Evolutionary conservation across 2,888 invertebrate genomes (phyloP), one percentile per base, ranked within the genome.

Genomic region (Nomada ferruginata): DNA sequence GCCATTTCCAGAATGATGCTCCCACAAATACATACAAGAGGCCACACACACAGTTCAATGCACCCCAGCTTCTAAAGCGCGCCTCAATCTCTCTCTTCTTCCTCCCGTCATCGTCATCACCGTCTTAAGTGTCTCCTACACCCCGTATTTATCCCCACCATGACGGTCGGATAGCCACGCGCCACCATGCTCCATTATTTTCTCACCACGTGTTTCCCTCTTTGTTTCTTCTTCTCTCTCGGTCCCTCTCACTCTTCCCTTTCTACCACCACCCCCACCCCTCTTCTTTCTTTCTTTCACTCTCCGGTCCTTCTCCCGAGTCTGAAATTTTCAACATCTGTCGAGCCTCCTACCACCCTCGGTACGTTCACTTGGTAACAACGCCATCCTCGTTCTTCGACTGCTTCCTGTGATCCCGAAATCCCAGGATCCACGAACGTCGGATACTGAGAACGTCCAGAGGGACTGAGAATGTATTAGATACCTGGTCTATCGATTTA

Each of bases 321-420:
- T 80, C 86, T 85, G 87, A 91, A 91, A 91, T 91, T 90, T 91
- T 85, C 91, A 90, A 91, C 92, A 92, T 92, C 92, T 91, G 90
- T 91, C 90, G 89, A 77, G 87, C 86, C 88, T 90, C 89, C 89
- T 89, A 88, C 89, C 89, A 87, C 89, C 89, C 87, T 89, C 87
- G 83, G 86, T 87, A 87, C 88, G 87, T 90, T 91, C 91, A 89
- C 91, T 91, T 91, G 91, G 91, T 91, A 92, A 92, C 92, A 92
- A 89, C 91, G 85, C 85, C 89, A 83, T 83, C 87, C 79, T 78
- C 65, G 75, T 77, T 57, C 65, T 79, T 76, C 83, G 76, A 66
- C 82, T 75, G 84, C 79, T 83, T 87, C 86, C 86, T 84, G 85
- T 78, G 80, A 87, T 87, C 87, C 82, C 80, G 68, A 82, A 74